Conservation (phyloP, 2,888 invertebrate genomes). For the Sesia apiformis region DNA sequence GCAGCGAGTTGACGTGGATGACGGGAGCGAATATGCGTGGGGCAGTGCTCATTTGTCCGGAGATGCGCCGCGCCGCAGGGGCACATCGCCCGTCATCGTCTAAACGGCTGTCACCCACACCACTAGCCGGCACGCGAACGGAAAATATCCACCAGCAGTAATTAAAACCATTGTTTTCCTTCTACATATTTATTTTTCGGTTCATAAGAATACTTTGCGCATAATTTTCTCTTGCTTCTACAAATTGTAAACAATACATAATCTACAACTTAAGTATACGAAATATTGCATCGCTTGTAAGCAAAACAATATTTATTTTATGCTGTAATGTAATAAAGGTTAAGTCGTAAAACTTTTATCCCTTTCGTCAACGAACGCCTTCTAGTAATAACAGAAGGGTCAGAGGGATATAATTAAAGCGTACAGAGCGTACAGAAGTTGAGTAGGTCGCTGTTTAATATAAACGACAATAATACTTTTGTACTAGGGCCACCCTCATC, state of each 20-base stretch:
- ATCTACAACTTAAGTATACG: no score
- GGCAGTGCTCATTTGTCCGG: background rate
- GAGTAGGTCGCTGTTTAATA: constrained; percentile 26
- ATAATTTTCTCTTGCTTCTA: background rate
- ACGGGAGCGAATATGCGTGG: constrained; percentile 14
- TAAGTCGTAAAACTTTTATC: no score
- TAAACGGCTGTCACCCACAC: constrained; percentile 12
- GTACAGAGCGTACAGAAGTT: background rate
- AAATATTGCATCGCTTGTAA: no score
- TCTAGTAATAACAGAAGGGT: no score
- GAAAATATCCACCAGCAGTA: constrained; percentile 14
- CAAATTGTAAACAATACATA: no score
- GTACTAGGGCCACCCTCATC: constrained; percentile 33
- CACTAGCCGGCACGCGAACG: constrained; percentile 8
- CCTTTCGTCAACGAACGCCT: no score
- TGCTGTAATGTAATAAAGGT: no score
- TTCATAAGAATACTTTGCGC: background rate
- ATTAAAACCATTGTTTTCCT: constrained; percentile 18
- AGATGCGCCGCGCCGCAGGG: constrained; percentile 11
- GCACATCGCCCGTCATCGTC: constrained; percentile 15
- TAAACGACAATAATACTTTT: constrained; percentile 37
- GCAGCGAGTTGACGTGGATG: constrained; percentile 1
- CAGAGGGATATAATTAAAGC: no score
- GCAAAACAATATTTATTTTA: no score
- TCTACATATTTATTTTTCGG: background rate